A percentile compares a stretch with the other conserved stretches of the same genome.
Conservation (phyloP, 2,113 vertebrate species). For the Ptychochromis oligacanthus region DNA sequence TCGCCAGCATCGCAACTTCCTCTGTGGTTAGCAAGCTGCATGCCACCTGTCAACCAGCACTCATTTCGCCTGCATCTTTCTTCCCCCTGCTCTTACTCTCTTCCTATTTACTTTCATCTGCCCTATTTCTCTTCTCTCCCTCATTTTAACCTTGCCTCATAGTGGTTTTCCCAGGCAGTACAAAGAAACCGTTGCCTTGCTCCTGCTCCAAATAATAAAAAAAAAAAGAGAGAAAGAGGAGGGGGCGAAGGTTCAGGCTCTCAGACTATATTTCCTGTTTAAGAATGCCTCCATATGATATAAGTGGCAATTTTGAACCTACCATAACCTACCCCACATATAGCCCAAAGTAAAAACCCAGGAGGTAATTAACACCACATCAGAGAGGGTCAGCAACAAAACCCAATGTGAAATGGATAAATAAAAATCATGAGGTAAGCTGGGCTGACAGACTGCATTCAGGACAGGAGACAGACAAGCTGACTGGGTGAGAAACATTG, state of each 20-base stretch:
- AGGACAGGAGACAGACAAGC: slow-evolving; percentile 37
- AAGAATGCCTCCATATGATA: slow-evolving; percentile 53
- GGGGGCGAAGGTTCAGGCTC: not conserved
- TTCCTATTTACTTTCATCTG: slow-evolving; percentile 50
- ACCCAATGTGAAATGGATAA: slow-evolving; percentile 55
- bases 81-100: slow-evolving; percentile 21
- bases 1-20: slow-evolving; percentile 67
- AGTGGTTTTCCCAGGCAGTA: slow-evolving; percentile 55
- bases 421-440: slow-evolving; percentile 61
- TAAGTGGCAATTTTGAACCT: slow-evolving; percentile 52
- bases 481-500: slow-evolving; percentile 37
- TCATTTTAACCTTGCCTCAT: slow-evolving; percentile 19
- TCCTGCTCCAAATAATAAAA: slow-evolving; percentile 27
- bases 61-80: slow-evolving; percentile 29
- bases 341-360: slow-evolving; percentile 54
- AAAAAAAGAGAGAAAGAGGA: slow-evolving; percentile 35
- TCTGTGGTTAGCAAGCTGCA: slow-evolving; percentile 69
- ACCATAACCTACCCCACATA: slow-evolving; percentile 53
- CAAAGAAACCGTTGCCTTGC: slow-evolving; percentile 27
- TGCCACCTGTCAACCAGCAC: slow-evolving; percentile 65
- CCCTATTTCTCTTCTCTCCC: slow-evolving; percentile 2
- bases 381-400: slow-evolving; percentile 49
- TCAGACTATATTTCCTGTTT: slow-evolving; percentile 53
- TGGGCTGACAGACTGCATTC: slow-evolving; percentile 38
- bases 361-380: slow-evolving; percentile 65